Conservation (phyloP, 2,888 invertebrate genomes). For the Hirtodrosophila alboralis region DNA sequence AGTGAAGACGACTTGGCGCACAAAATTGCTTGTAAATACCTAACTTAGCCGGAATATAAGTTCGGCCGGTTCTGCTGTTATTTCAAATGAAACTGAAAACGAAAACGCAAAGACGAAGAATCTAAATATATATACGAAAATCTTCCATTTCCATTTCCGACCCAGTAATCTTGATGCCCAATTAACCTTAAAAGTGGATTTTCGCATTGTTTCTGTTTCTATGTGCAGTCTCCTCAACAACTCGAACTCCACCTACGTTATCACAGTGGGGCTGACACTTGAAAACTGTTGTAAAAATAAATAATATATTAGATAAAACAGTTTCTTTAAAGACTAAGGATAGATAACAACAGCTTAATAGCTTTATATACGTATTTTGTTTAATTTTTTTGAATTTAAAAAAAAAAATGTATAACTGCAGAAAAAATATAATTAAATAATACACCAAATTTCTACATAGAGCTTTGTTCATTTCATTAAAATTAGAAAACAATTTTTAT, state of each 20-base stretch:
- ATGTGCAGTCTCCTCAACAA: constrained; percentile 39
- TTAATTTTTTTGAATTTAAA: too few relatives aligned
- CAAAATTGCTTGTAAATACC: constrained; percentile 69
- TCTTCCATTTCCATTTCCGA: constrained; percentile 83
- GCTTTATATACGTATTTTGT: too few relatives aligned
- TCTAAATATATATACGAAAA: constrained; percentile 35
- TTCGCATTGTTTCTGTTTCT: constrained; percentile 66
- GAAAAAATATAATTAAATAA: too few relatives aligned
- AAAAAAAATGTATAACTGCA: too few relatives aligned
- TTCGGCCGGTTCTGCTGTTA: constrained; percentile 57
- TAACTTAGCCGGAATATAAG: constrained; percentile 31
- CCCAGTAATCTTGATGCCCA: constrained; percentile 84
- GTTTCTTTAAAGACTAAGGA: too few relatives aligned
- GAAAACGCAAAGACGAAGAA: constrained; percentile 20
- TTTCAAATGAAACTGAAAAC: constrained; percentile 80
- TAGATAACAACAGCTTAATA: too few relatives aligned
- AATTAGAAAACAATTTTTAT: too few relatives aligned
- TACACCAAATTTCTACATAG: too few relatives aligned
- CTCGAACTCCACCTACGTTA: constrained; percentile 51
- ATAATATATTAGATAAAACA: too few relatives aligned
- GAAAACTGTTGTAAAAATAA: too few relatives aligned
- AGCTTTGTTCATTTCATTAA: too few relatives aligned
- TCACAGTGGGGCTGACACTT: too few relatives aligned
- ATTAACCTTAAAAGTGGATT: constrained; percentile 84
- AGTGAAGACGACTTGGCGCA: constrained; percentile 71